Base-by-base conservation (phyloP, 1,140 invertebrate species). In the Drosophila sproati region DNA sequence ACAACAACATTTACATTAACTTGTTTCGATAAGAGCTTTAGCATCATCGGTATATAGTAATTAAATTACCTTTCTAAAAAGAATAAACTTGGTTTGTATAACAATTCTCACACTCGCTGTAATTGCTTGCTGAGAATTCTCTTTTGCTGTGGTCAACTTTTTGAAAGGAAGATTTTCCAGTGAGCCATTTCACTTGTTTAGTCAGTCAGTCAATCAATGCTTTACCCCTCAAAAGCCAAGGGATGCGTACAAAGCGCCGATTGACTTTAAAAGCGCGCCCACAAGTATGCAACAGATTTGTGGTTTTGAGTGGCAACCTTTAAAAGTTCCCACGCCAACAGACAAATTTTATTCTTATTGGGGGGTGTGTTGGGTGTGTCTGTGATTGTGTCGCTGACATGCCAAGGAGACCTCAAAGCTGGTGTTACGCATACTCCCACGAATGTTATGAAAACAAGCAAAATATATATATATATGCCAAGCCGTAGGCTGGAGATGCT, bases 221-320 rank as follows among this genome's bases (percentile, higher is more conserved):
- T 48, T 47, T 43, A 39, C 29, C 28, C 35, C 48, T 54, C 69
- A 34, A 48, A 55, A 54, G 72, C 60, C 39, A 47, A 72, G 55
- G 61, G 68, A 66, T 37, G 73, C 69, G 73, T 12, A 34, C 39
- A 52, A 29, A 47, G 35, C 51, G 66, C 66, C 57, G 64, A 76
- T 77, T 88, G 80, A 80, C 73, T 89, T 87, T 89, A 78, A 88
- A 78, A 56, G 64, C 76, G 68, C 78, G 77, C 83, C 85, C 85
- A 66, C 80, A 87, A 87, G 77, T 87, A 87, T 87, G 83, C 83
- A 87, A 88, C 83, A 87, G 83, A 87, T 87, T 87, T 88, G 83
- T 48, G 83, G 83, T 83, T 73, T 50, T 43, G n/a, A 52, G 10
- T 43, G 39, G 51, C 10, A 35, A 64, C 51, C 39, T 80, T 73